These are phyloP conservation scores for Drosophila kambysellisi DNA, from an alignment of 2,888 invertebrate genomes.

Conservation along the genomic window DNA sequence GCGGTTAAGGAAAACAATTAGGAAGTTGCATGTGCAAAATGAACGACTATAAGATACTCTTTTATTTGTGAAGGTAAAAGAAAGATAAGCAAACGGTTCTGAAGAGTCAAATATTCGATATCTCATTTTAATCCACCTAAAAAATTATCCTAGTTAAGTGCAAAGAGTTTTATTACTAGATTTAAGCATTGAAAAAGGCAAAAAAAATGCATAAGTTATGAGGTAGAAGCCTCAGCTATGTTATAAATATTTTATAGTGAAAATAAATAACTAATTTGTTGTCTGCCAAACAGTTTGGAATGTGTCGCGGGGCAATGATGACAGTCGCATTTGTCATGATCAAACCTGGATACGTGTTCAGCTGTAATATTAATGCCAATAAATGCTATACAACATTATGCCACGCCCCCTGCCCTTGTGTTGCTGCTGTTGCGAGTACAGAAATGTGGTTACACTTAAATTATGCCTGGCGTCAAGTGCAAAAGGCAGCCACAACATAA, in stretches of 20 bases:
- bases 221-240: background rate
- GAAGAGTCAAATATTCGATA: background rate
- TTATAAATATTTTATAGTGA: background rate
- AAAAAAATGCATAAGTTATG: background rate
- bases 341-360: conserved; percentile 31
- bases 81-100: background rate
- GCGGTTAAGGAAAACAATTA: conserved; percentile 39
- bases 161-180: background rate
- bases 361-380: conserved; percentile 35
- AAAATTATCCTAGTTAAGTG: background rate
- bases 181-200: background rate
- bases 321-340: conserved; percentile 38
- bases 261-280: background rate
- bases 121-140: background rate
- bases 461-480: conserved; percentile 74
- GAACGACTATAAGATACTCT: conserved; percentile 8
- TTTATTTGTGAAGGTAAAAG: background rate
- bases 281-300: conserved; percentile 9
- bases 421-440: conserved; percentile 8
- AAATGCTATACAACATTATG: conserved; percentile 24
- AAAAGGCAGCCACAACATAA: conserved; percentile 43
- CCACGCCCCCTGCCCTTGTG: conserved; percentile 13
- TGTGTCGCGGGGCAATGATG: conserved; percentile 7
- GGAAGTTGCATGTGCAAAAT: background rate
- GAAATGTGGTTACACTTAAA: conserved; percentile 67